Evolutionary conservation across 2,113 vertebrate genomes (phyloP), one percentile per base, ranked within the genome.

Genomic region (Chascanopsetta lugubris): DNA sequence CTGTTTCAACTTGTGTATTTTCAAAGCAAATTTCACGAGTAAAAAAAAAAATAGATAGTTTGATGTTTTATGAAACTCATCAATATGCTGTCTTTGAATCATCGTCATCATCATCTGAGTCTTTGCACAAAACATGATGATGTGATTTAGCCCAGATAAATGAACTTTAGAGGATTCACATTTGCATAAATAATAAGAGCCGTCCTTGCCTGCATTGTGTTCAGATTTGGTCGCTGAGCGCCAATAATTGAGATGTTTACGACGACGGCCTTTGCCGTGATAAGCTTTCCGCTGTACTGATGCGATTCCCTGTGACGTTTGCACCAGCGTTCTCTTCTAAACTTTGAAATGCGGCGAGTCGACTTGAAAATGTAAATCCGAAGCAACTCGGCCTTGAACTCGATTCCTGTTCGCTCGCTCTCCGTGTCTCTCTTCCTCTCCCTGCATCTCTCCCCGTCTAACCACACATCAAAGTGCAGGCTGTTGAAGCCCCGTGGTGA

Each of bases 381-480:
- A 72, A 64, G 68, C 30, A 59, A 65, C 69, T 53, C 26, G 61
- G 75, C 66, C 64, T 81, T 81, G 42, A 79, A 69, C 63, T 62
- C 69, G 20, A 62, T 61, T 26, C 69, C 54, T 12, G 25, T 27
- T 43, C 8, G 5, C 30, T 68, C 60, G 25, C 20, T 42, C 66
- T 27, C 26, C 36, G 26, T 43, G 24, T 11, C 54, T 64, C 36
- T 36, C 59, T 59, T 40, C 2, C 34, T 67, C 20, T 63, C 32
- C 50, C 58, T 20, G 9, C 46, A 27, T 85, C 70, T 75, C 21
- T n/a, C 55, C 6, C 24, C 56, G 48, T 67, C 71, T 76, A 76
- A 80, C 75, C 58, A 47, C 66, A 75, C 69, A 87, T 87, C 73
- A 89, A 87, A 87, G 81, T 15, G 0, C 20, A 13, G 36, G 32